These are phyloP conservation scores for Drosophila erecta DNA, from an alignment of 1,140 invertebrate genomes.

Conservation along the genomic window DNA sequence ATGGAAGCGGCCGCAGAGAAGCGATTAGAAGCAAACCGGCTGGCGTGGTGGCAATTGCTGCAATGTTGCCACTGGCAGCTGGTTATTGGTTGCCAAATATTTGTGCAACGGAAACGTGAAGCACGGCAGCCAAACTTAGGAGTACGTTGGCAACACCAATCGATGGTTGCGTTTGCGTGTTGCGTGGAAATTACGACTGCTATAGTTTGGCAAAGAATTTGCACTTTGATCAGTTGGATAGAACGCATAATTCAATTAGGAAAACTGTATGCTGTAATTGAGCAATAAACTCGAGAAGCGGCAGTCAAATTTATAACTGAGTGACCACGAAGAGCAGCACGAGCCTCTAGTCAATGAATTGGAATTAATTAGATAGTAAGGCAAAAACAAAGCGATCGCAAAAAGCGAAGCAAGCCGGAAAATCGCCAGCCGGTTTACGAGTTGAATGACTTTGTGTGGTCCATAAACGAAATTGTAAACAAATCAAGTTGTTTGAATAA, in stretches of 20 bases:
- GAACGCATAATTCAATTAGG: conserved; percentile 27
- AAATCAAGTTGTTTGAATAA: conserved; percentile 17
- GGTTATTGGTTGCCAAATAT: conserved; percentile 50
- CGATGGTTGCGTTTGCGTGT: conserved; percentile 40
- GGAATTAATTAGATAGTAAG: conserved; percentile 32
- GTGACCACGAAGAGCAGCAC: conserved; percentile 24
- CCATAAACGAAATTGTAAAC: conserved; percentile 35
- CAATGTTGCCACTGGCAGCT: conserved; percentile 40
- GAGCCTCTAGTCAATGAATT: conserved; percentile 35
- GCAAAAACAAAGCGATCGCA: conserved; percentile 23
- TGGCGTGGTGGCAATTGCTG: conserved; percentile 43
- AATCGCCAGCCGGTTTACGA: conserved; percentile 47
- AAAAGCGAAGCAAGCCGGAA: conserved; percentile 18
- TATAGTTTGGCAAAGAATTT: conserved; percentile 13
- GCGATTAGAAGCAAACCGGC: conserved; percentile 44
- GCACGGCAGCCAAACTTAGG: conserved; percentile 22
- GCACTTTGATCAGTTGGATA: conserved; percentile 19
- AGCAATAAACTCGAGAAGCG: conserved; percentile 19
- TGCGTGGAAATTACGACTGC: conserved; percentile 23
- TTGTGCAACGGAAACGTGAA: conserved; percentile 50
- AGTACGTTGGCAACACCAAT: conserved; percentile 14
- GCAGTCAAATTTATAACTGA: conserved; percentile 15
- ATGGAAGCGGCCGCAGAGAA: conserved; percentile 27
- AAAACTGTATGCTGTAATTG: conserved; percentile 13
- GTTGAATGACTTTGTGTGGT: conserved; percentile 55